These are phyloP conservation scores for Bostrychus sinensis DNA, from an alignment of 2,113 vertebrate species.

Conservation along the genomic window DNA sequence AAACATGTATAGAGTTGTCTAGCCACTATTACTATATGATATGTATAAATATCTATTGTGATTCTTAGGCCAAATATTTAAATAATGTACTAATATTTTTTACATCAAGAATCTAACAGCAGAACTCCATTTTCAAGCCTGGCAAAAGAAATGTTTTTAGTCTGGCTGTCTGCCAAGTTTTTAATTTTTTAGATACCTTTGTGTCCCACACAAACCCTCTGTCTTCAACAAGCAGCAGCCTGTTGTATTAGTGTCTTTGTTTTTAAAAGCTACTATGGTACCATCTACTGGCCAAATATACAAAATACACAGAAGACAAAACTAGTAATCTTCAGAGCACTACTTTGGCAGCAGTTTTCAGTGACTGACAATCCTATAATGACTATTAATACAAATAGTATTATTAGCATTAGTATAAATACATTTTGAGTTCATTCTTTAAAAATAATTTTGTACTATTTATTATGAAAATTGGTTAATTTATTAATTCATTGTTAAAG, in stretches of 20 bases:
- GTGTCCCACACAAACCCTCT: not conserved
- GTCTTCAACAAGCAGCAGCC: not conserved
- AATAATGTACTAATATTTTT: too few relatives aligned
- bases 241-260: constrained; percentile 8
- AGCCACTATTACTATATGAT: not conserved
- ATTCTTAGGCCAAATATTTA: too few relatives aligned
- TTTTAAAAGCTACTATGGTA: constrained; percentile 20
- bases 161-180: not conserved
- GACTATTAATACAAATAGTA: too few relatives aligned
- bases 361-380: too few relatives aligned
- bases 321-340: not conserved
- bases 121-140: not conserved
- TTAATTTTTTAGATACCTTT: not conserved
- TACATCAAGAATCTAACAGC: too few relatives aligned
- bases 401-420: too few relatives aligned
- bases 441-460: too few relatives aligned
- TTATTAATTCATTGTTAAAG: too few relatives aligned
- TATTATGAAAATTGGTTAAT: too few relatives aligned
- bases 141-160: not conserved
- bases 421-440: too few relatives aligned
- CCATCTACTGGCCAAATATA: constrained; percentile 48
- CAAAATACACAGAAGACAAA: constrained; percentile 15
- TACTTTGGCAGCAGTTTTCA: not conserved
- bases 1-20: not conserved
- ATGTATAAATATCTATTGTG: too few relatives aligned